A percentile compares a stretch with the other conserved stretches of the same genome.
Evolutionary conservation across 2,797 vertebrate species (phyloP).

Genomic region (Eupleurogrammus muticus): DNA sequence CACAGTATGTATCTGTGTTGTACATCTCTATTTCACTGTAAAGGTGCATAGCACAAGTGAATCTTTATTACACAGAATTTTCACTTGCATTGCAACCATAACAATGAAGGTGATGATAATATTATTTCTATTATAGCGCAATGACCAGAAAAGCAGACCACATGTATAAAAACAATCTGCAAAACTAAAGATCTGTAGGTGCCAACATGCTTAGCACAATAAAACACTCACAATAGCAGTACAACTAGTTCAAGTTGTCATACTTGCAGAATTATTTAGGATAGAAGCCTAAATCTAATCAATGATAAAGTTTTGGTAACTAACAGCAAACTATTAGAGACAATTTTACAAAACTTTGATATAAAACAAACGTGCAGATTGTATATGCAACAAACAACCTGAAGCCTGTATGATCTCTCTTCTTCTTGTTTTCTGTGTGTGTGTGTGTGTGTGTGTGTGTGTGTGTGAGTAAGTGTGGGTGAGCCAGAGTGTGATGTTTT

Average conservation of each 20-base stretch:
- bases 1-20: conserved; percentile 12
- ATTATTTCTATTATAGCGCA: background rate
- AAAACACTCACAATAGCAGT: background rate
- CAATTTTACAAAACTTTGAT: background rate
- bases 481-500: background rate
- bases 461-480: background rate
- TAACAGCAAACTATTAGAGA: background rate
- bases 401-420: background rate
- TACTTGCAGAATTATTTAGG: background rate
- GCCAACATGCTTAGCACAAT: background rate
- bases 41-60: conserved; percentile 5
- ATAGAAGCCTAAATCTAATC: background rate
- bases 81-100: background rate
- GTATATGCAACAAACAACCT: background rate
- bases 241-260: background rate
- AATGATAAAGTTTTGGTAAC: background rate
- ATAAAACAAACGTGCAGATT: background rate
- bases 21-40: background rate
- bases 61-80: background rate
- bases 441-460: background rate
- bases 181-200: background rate
- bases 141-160: background rate
- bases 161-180: background rate
- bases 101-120: background rate
- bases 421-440: background rate